Evolutionary conservation across 1,140 invertebrate species (phyloP).

Genomic region (Heterodera schachtii): DNA sequence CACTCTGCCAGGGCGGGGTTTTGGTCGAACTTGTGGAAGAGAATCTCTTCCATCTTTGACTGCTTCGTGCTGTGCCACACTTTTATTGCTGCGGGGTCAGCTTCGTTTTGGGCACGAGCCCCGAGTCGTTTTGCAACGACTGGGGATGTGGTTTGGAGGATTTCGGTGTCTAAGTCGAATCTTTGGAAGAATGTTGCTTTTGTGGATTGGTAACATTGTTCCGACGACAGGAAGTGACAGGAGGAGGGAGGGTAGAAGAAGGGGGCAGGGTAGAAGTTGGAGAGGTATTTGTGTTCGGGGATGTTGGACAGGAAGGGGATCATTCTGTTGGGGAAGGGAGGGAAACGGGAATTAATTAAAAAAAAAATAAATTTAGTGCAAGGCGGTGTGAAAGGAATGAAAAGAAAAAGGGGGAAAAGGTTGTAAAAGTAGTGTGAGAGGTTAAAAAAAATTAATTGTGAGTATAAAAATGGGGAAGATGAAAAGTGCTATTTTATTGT

Average conservation of each 20-base stretch:
- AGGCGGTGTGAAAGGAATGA: neutral
- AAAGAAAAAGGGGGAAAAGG: neutral
- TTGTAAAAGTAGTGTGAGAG: neutral
- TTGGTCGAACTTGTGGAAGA: neutral
- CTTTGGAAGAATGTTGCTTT: neutral
- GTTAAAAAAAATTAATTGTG: too few relatives aligned
- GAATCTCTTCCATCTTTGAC: neutral
- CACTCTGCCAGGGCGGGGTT: neutral
- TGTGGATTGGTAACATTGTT: neutral
- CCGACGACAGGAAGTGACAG: neutral
- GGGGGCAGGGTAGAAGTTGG: neutral
- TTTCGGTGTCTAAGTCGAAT: neutral
- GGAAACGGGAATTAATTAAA: neutral
- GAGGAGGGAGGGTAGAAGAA: neutral
- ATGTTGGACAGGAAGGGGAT: conserved; percentile 14
- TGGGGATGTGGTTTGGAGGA: neutral
- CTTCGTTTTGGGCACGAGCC: neutral
- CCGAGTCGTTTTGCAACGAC: neutral
- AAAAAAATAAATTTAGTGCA: too few relatives aligned
- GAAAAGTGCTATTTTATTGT: too few relatives aligned
- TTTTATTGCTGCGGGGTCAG: neutral
- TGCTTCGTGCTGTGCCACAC: neutral
- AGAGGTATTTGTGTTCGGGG: neutral
- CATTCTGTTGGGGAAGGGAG: neutral
- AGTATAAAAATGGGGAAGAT: too few relatives aligned